Evolutionary conservation across 23 tunicate species (phyloP), one percentile per base, ranked within the genome.

Genomic region (Trididemnum miniatum): DNA sequence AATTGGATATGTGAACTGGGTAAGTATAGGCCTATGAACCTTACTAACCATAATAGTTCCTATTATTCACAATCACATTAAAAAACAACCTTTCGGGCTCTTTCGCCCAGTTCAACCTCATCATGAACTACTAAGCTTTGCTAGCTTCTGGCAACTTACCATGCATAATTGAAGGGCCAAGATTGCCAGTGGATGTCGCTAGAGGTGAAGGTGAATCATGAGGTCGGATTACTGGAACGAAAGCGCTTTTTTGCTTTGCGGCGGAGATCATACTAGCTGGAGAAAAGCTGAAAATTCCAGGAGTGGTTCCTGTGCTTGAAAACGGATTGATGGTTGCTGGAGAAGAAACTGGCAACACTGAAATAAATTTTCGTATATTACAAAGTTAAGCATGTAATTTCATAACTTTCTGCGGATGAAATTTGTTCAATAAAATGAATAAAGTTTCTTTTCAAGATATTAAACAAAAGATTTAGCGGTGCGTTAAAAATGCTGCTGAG

Each of bases 211-310:
- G 37, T 31, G 79, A 67, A 5, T 67, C 82, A 60, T 88, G 89
- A 9, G 92, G 85, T 51, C 98, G 86, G 31, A 87, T 62, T 39
- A 93, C 93, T 1, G 98, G 98, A 52, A 92, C 98, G 66, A 93
- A 93, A 26, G 99, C 92, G 71, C 95, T 90, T 52, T 95, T 95
- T 81, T 86, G 89, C 51, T 87, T 89, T 22, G 44, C 88, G 0
- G 88, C 90, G 44, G 99, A 86, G 62, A 95, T 86, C 86, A 95
- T 79, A 69, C 76, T 88, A 1, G 96, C 93, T 0, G 93, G 99
- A 33, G 93, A 84, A 49, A 95, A 90, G 65, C 96, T 89, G 71
- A 95, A 95, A 1, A 95, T 95, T 33, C 94, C 99, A 5, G 91
- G 88, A 5, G 89, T 84, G 0, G 98, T 59, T 23, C 87, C 89